Conservation (phyloP, 2,888 invertebrate species). For the Matsumyia berberina region DNA sequence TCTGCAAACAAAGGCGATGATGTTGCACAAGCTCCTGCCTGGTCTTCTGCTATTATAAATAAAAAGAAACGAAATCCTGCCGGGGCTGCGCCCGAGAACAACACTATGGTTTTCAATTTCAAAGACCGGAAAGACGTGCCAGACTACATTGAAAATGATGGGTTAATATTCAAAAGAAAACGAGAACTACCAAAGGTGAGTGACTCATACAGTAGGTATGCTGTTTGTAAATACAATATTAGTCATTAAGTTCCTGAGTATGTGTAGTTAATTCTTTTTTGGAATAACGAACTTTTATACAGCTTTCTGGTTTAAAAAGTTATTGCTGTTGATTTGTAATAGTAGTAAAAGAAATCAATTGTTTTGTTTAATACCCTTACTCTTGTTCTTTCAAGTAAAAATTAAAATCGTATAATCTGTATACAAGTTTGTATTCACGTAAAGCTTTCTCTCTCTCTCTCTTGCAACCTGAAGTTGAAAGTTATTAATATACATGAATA, state of each 20-base stretch:
- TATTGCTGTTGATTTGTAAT: background rate
- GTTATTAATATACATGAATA: too few species aligned
- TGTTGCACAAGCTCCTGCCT: constrained; percentile 35
- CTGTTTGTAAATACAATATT: constrained; percentile 20
- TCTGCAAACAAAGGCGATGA: constrained; percentile 52
- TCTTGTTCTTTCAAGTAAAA: too few species aligned
- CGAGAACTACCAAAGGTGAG: constrained; percentile 91
- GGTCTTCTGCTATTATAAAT: constrained; percentile 78
- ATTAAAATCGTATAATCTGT: too few species aligned
- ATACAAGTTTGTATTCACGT: too few species aligned
- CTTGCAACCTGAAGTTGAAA: too few species aligned
- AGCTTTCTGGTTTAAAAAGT: background rate
- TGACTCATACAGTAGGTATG: constrained; percentile 55
- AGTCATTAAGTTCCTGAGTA: constrained; percentile 3
- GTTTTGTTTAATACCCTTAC: background rate
- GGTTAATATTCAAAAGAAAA: constrained; percentile 88
- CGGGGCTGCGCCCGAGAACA: constrained; percentile 85
- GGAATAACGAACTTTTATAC: background rate
- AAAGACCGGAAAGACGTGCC: constrained; percentile 93
- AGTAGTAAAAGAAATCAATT: background rate
- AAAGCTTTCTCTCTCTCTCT: too few species aligned
- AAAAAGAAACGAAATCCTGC: constrained; percentile 79
- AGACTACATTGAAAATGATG: constrained; percentile 96
- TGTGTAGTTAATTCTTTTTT: constrained; percentile 2
- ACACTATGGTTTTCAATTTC: constrained; percentile 94